Base-by-base conservation (phyloP, 2,797 vertebrate genomes). In the Pipistrellus nathusii region DNA sequence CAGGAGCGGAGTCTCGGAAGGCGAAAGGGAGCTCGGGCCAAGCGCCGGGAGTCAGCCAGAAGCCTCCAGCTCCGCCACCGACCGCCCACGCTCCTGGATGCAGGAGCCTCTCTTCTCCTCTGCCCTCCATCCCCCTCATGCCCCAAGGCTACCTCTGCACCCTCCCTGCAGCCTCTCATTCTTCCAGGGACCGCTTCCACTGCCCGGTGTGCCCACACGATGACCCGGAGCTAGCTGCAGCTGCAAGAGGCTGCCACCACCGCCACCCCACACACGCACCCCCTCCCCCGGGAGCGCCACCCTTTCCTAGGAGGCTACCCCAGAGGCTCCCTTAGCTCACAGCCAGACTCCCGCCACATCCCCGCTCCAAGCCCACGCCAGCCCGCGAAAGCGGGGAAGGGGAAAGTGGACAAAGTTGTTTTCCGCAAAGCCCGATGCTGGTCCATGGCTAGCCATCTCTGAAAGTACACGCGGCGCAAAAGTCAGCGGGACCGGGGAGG, bases 401-500 rank as follows among this genome's bases (percentile, higher is more conserved):
- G 23, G 6, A 94, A 84, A 92, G 94, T 46, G 41, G 90, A 88
- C 95, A 85, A 87, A 95, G 94, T 96, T 92, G 95, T 71, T 83
- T 93, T 90, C 82, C 18, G 21, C 25, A 17, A 81, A 90, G 44
- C 71, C 46, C 27, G 57, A 77, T 90, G 23, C 13, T 59, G n/a
- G 35, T 15, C 57, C 18, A 2, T 17, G 77, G 83, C 75, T 30
- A 72, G 76, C 78, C 46, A 38, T 46, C 48, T 46, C 35, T 3
- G 15, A 95, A 78, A 93, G 32, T 76, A 77, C 76, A 57, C 5
- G 57, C 53, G 85, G 84, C 82, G 44, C 44, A 20, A 46, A 83
- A 96, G 88, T 87, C 81, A 10, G 81, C 13, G 25, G 6, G 75
- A 55, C 59, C 57, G 7, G 55, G 55, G 35, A 57, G 53, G 14